Percentiles rank a stretch among this genome's conserved stretches.
Evolutionary conservation across 2,113 vertebrate genomes (phyloP).

Genomic region (Anguilla japonica): DNA sequence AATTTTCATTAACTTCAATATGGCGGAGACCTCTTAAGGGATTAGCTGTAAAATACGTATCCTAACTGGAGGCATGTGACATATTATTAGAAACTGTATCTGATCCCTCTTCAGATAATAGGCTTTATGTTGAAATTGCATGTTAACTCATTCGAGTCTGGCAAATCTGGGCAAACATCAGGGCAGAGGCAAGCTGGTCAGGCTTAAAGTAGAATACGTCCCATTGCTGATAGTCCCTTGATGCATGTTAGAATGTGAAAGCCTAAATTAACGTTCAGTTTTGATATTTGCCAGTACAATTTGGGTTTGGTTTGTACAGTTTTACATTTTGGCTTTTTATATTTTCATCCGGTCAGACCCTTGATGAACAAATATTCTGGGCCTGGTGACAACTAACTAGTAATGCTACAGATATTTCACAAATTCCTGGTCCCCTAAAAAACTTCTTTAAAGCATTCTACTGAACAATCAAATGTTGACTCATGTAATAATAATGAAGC

Average conservation of each 20-base stretch:
- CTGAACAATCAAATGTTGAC: no score
- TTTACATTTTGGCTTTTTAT: no score
- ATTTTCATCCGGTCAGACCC: no score
- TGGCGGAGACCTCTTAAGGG: constrained; percentile 71
- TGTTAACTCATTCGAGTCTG: constrained; percentile 72
- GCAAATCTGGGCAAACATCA: constrained; percentile 59
- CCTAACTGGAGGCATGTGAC: constrained; percentile 63
- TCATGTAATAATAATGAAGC: no score
- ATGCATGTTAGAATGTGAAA: not conserved
- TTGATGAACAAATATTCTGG: no score
- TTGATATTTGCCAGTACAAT: no score
- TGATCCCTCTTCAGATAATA: constrained; percentile 70
- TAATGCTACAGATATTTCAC: no score
- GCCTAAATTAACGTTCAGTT: no score
- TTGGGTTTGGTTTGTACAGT: no score
- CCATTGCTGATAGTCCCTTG: not conserved
- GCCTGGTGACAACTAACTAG: no score
- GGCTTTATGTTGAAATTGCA: constrained; percentile 71
- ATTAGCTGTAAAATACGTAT: constrained; percentile 74
- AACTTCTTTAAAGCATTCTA: no score
- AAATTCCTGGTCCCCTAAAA: no score
- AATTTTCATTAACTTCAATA: constrained; percentile 78
- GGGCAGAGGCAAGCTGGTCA: not conserved
- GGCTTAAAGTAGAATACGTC: not conserved
- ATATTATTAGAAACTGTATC: constrained; percentile 72